Conservation (phyloP, 2,797 vertebrate genomes). For the Staurois parvus region DNA sequence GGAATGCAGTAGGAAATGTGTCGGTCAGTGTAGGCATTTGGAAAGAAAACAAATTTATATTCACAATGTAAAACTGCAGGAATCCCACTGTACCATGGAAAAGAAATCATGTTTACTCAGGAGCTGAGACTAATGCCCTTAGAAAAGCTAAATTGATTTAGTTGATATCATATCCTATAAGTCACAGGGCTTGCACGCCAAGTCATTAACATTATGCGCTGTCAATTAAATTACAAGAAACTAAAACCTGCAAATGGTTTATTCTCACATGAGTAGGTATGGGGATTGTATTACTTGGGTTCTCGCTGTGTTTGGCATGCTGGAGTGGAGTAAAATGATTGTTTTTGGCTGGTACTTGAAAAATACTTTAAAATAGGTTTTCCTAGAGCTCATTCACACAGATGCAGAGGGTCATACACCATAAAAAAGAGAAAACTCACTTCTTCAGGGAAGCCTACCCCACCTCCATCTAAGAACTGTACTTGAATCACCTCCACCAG, state of each 20-base stretch:
- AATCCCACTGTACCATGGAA: slow-evolving; percentile 10
- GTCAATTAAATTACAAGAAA: slow-evolving; percentile 44
- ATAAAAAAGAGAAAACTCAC: too few relatives aligned
- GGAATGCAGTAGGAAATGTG: background rate
- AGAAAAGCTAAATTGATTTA: slow-evolving; percentile 53
- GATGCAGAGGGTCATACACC: too few relatives aligned
- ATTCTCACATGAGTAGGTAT: slow-evolving; percentile 32
- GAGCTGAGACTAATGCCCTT: slow-evolving; percentile 40
- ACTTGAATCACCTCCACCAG: too few relatives aligned
- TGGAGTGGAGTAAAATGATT: background rate
- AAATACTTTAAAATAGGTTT: too few relatives aligned
- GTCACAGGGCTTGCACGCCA: slow-evolving; percentile 33
- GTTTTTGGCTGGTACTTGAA: too few relatives aligned
- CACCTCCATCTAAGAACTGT: too few relatives aligned
- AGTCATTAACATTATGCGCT: slow-evolving; percentile 46
- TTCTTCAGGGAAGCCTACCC: too few relatives aligned
- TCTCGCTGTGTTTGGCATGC: background rate
- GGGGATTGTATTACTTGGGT: background rate
- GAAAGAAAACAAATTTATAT: slow-evolving; percentile 38
- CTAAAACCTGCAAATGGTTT: slow-evolving; percentile 24
- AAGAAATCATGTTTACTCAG: slow-evolving; percentile 44
- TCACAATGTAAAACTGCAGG: slow-evolving; percentile 21
- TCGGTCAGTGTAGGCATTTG: slow-evolving; percentile 25
- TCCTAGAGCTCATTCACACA: too few relatives aligned
- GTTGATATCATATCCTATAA: slow-evolving; percentile 37